A percentile compares a stretch with the other conserved stretches of the same genome.
Conservation (phyloP, 2,888 invertebrate genomes). For the Aleiodes testaceus region DNA sequence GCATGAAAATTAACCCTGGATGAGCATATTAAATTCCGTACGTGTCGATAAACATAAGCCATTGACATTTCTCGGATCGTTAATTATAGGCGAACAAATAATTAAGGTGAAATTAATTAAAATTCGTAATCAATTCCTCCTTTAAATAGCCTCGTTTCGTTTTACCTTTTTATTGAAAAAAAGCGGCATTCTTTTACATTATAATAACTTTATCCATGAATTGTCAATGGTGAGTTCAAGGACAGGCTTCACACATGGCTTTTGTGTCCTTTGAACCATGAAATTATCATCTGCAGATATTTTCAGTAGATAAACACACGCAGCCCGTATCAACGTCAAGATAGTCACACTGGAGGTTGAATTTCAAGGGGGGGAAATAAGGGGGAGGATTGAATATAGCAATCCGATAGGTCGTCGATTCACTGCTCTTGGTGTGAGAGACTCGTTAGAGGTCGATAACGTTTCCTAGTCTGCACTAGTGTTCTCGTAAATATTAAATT, state of each 20-base stretch:
- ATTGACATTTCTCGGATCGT: no score
- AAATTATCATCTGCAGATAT: constrained; percentile 27
- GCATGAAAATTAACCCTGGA: no score
- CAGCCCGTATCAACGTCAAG: neutral
- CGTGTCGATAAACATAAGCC: no score
- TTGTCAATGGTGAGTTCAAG: neutral
- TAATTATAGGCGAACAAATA: no score
- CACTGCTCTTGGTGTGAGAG: neutral
- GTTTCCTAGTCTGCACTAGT: constrained; percentile 37
- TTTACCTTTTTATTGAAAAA: no score
- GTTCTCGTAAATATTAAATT: constrained; percentile 43
- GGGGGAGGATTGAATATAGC: constrained; percentile 1
- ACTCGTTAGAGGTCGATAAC: constrained; percentile 44
- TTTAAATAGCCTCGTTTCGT: no score
- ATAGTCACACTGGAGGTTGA: neutral
- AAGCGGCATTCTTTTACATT: no score
- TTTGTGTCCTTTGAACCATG: constrained; percentile 16
- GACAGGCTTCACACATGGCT: neutral
- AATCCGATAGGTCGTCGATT: neutral
- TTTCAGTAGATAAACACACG: constrained; percentile 2
- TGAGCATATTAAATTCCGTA: no score
- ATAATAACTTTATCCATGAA: neutral
- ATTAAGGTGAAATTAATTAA: no score
- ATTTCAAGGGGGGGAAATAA: neutral
- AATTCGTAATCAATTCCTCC: no score